These are phyloP conservation scores for Alosa sapidissima DNA, from an alignment of 2,797 vertebrate species.

Conservation along the genomic window DNA sequence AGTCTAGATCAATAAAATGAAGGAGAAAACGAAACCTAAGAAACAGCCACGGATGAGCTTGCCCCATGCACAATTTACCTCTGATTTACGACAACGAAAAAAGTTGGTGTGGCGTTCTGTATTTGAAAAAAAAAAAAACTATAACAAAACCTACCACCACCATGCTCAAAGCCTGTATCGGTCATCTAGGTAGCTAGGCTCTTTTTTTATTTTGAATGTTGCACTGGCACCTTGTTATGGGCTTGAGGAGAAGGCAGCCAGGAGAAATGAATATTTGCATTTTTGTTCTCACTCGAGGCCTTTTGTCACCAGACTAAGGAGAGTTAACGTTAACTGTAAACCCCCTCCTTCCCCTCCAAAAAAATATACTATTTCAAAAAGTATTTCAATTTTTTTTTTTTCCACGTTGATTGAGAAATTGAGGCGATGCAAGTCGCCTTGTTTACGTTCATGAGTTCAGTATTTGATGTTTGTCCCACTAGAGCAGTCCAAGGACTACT, in stretches of 20 bases:
- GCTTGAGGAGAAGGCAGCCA: slow-evolving; percentile 57
- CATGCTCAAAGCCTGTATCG: slow-evolving; percentile 66
- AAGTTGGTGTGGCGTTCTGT: background rate
- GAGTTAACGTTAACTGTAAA: slow-evolving; percentile 49
- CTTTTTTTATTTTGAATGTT: slow-evolving; percentile 55
- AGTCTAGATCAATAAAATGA: slow-evolving; percentile 8
- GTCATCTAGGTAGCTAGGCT: slow-evolving; percentile 53
- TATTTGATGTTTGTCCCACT: background rate
- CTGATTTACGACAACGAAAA: slow-evolving; percentile 46
- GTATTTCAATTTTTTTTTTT: slow-evolving; percentile 61
- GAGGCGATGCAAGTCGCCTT: background rate
- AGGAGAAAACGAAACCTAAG: slow-evolving; percentile 13
- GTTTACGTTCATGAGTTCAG: slow-evolving; percentile 1
- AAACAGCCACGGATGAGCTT: slow-evolving; percentile 38
- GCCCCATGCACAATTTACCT: slow-evolving; percentile 68
- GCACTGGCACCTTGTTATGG: slow-evolving; percentile 59
- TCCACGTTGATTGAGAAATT: slow-evolving; percentile 53
- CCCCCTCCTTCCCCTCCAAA: slow-evolving; percentile 51
- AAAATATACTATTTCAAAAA: slow-evolving; percentile 62
- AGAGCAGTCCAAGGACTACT: background rate
- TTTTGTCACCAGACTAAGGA: slow-evolving; percentile 68
- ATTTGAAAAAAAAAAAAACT: background rate
- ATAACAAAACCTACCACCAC: slow-evolving; percentile 41
- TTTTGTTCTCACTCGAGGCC: slow-evolving; percentile 78
- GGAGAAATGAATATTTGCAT: slow-evolving; percentile 57